Percentiles rank a stretch among this genome's conserved stretches.
These are phyloP conservation scores for Philonicus albiceps DNA, from an alignment of 2,888 invertebrate species.

Conservation along the genomic window DNA sequence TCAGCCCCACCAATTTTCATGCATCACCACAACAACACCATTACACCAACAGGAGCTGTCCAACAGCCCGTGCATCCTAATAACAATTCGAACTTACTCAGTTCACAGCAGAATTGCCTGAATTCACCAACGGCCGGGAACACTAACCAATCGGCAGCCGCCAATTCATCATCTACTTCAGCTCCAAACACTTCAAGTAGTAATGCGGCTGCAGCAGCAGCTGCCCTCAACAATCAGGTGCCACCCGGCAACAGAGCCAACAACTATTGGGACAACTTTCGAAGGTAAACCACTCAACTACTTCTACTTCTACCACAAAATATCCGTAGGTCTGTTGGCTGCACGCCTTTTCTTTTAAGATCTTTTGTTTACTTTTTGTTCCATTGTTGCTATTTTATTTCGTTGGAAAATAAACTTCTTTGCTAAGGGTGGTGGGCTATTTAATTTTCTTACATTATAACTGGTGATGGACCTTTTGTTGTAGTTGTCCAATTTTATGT, in stretches of 20 bases:
- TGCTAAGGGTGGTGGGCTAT: slow-evolving; percentile 43
- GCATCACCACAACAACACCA: slow-evolving; percentile 62
- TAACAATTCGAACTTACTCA: slow-evolving; percentile 47
- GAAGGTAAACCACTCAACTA: slow-evolving; percentile 72
- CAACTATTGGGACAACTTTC: slow-evolving; percentile 94
- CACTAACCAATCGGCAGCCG: slow-evolving; percentile 43
- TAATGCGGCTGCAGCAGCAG: slow-evolving; percentile 50
- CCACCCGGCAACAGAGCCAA: slow-evolving; percentile 90
- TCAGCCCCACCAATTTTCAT: slow-evolving; percentile 58
- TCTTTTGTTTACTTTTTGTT: slow-evolving; percentile 46
- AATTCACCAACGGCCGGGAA: slow-evolving; percentile 48
- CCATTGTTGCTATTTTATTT: slow-evolving; percentile 43
- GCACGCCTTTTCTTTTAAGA: slow-evolving; percentile 40
- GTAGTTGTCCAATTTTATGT: neutral
- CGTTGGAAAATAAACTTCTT: slow-evolving; percentile 23
- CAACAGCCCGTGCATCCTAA: slow-evolving; percentile 35
- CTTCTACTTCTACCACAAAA: slow-evolving; percentile 42
- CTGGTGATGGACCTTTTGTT: neutral
- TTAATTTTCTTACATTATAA: slow-evolving; percentile 29
- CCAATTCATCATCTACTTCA: slow-evolving; percentile 52
- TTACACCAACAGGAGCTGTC: slow-evolving; percentile 14
- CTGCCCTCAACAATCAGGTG: slow-evolving; percentile 86
- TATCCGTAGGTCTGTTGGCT: slow-evolving; percentile 23
- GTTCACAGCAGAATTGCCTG: slow-evolving; percentile 46
- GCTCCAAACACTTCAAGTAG: slow-evolving; percentile 53